These are phyloP conservation scores for Andrena marginata DNA, from an alignment of 2,888 invertebrate genomes.

Conservation along the genomic window DNA sequence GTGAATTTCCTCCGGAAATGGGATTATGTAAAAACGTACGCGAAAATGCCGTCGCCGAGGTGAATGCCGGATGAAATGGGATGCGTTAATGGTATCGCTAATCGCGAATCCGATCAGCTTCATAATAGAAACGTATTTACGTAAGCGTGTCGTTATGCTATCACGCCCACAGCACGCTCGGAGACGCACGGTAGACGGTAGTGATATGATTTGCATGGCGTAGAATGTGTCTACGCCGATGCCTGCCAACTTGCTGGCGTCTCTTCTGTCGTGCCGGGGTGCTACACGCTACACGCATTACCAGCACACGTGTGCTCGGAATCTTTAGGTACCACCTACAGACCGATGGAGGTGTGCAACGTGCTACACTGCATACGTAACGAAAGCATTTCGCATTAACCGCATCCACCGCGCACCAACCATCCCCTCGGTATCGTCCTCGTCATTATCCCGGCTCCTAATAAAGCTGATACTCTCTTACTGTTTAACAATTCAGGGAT, in stretches of 20 bases:
- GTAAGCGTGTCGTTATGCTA: constrained; percentile 70
- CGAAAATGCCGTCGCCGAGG: constrained; percentile 7
- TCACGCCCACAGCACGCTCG: constrained; percentile 61
- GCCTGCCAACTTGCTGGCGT: constrained; percentile 67
- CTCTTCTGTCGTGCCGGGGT: constrained; percentile 58
- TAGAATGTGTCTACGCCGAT: constrained; percentile 73
- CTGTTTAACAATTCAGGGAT: neutral
- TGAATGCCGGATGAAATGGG: constrained; percentile 6
- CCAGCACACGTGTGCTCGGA: constrained; percentile 60
- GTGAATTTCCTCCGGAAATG: neutral
- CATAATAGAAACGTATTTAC: constrained; percentile 68
- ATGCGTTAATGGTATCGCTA: constrained; percentile 47
- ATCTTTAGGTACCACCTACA: constrained; percentile 66
- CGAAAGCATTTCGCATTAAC: constrained; percentile 73
- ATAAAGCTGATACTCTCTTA: constrained; percentile 4
- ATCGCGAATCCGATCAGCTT: constrained; percentile 53
- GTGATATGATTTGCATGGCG: constrained; percentile 83
- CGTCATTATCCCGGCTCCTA: constrained; percentile 47
- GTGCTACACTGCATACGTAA: constrained; percentile 78
- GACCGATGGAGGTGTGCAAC: constrained; percentile 69
- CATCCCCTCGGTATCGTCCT: constrained; percentile 34
- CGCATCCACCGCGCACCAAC: constrained; percentile 59
- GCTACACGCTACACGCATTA: constrained; percentile 67
- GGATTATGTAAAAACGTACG: constrained; percentile 8
- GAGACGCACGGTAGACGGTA: constrained; percentile 71